Conservation (phyloP, 2,113 vertebrate genomes). For the Peromyscus polionotus region DNA sequence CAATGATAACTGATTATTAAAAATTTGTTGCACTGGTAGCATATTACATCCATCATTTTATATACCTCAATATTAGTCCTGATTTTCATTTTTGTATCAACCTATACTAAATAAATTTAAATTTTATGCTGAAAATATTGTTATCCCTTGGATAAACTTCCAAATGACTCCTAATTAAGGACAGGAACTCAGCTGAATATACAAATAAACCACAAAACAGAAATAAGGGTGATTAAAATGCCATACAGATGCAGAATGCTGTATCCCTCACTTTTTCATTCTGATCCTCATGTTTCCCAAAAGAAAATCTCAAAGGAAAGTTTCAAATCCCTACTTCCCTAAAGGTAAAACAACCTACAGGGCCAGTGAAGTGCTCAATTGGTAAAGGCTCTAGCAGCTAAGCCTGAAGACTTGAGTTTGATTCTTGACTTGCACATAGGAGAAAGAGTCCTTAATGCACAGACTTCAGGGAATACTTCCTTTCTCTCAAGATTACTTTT, state of each 20-base stretch:
- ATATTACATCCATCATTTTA: background rate
- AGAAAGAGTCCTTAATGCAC: background rate
- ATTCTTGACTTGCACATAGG: background rate
- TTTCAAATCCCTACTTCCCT: background rate
- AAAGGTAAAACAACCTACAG: background rate
- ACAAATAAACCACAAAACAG: constrained; percentile 20
- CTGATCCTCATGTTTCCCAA: background rate
- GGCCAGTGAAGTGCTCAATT: background rate
- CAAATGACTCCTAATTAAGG: background rate
- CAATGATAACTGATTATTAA: background rate
- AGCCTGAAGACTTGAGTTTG: background rate
- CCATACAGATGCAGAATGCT: background rate
- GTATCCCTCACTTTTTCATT: background rate
- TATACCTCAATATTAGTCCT: background rate
- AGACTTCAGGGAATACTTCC: background rate
- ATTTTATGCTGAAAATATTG: background rate
- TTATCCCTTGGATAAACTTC: background rate
- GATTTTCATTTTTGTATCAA: background rate
- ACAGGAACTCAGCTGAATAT: background rate
- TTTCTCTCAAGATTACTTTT: background rate
- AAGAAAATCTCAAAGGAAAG: background rate
- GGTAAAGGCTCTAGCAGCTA: background rate
- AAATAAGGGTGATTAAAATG: background rate
- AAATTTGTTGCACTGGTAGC: background rate
- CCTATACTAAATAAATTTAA: background rate